phyloP scores from a whole-genome alignment of 2,888 invertebrate species.

The Aethes cnicana region DNA sequence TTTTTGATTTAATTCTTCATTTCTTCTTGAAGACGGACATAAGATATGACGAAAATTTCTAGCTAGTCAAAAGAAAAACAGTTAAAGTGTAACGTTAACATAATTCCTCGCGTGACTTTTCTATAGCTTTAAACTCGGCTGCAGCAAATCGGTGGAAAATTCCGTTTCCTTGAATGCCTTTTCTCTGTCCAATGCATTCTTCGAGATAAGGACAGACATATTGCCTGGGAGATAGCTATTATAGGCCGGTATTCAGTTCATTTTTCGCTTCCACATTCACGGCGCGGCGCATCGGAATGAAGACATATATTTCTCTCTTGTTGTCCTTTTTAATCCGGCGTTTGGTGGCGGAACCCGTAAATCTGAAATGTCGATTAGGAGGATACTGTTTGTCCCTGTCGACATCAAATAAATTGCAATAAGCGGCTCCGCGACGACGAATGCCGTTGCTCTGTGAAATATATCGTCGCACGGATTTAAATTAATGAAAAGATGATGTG shows the following conservation, averaged over 20 bases:
- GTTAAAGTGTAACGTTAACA: not conserved
- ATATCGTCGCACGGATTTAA: no score
- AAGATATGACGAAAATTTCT: no score
- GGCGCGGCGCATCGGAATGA: conserved; percentile 40
- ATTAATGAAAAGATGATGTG: not conserved
- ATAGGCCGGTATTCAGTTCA: conserved; percentile 43
- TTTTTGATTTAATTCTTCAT: not conserved
- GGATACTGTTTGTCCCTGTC: conserved; percentile 49
- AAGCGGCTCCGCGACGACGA: conserved; percentile 40
- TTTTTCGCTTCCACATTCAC: conserved; percentile 42
- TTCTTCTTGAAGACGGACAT: no score
- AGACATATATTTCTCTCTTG: conserved; percentile 47
- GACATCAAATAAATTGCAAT: conserved; percentile 61
- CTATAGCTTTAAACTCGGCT: not conserved
- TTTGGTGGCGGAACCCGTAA: conserved; percentile 47
- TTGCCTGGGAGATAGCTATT: conserved; percentile 35
- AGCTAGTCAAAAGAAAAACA: no score
- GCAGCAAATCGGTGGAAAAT: not conserved
- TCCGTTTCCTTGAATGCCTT: conserved; percentile 1
- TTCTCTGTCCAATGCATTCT: conserved; percentile 31
- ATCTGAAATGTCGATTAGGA: conserved; percentile 58
- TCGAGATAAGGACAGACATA: conserved; percentile 38
- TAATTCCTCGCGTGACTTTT: no score
- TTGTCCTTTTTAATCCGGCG: conserved; percentile 54
- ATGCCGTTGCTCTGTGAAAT: not conserved